Evolutionary conservation across 2,113 vertebrate species (phyloP), one percentile per base, ranked within the genome.

Genomic region (Melanerpes formicivorus): DNA sequence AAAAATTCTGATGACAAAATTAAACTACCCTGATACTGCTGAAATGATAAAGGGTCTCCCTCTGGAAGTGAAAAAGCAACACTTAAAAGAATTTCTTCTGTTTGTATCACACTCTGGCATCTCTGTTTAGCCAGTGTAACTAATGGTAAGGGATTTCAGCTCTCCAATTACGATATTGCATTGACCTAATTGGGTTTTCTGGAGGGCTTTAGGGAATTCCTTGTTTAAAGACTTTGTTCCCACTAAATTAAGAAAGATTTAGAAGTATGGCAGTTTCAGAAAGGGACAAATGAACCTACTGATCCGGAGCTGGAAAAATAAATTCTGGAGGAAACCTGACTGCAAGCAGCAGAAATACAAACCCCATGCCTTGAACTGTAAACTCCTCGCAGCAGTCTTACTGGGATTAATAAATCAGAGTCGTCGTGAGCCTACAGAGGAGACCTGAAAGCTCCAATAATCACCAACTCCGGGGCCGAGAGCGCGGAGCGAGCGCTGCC

Each of bases 401-500:
- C 93, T 69, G 52, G 95, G 93, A 92, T 98, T 96, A 83, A 98
- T 96, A 97, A 97, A 97, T 95, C 91, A 95, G 90, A 80, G 87
- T 73, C 46, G n/a, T 84, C 29, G 46, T 73, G 78, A 95, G 92
- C 88, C 67, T 72, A n/a, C 88, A 94, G 93, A 93, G 77, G 84
- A 87, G 96, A 90, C 21, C 81, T 62, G 93, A 92, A 93, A 90
- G 95, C 91, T 79, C 54, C 44, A 14, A 76, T 94, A 96, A 97
- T 96, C 91, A 96, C 95, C 83, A 74, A 89, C 95, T 96, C 91
- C 96, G 87, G 97, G 97, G 88, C 93, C 88, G 93, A 87, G 72
- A 95, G 95, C 92, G 85, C 91, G 96, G 97, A 96, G 96, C 94
- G 95, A 98, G 97, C 58, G 82, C 90, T 95, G 92, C 96, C 95